A percentile compares a stretch with the other conserved stretches of the same genome.
phyloP scores from a whole-genome alignment of 2,113 vertebrate species.

The Acrocephalus kingi region DNA sequence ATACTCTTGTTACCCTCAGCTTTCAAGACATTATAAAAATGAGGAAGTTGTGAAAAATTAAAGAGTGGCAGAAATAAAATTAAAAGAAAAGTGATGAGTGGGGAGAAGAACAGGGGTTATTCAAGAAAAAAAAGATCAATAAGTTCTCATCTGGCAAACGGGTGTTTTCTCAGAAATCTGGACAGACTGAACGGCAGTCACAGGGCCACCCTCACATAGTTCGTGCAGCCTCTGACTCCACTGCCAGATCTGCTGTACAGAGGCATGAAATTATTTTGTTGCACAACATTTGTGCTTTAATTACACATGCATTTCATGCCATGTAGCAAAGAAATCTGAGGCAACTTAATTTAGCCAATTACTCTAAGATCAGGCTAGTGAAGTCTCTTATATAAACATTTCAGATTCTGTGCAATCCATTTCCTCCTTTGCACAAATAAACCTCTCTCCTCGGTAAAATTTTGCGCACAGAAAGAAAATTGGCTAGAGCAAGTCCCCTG shows the following conservation, averaged over 20 bases:
- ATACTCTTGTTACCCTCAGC: neutral
- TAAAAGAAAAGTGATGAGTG: neutral
- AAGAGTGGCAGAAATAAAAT: neutral
- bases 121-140: neutral
- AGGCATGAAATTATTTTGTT: neutral
- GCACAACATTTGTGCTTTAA: neutral
- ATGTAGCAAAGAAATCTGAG: neutral
- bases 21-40: slow-evolving; percentile 38
- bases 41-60: slow-evolving; percentile 10
- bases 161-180: neutral
- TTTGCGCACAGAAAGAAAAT: neutral
- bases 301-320: neutral
- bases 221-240: neutral
- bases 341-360: neutral
- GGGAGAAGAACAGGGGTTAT: neutral
- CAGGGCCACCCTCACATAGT: neutral
- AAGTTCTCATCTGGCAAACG: neutral
- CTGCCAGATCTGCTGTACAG: neutral
- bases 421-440: slow-evolving; percentile 9
- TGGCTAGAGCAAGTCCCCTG: neutral
- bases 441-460: neutral
- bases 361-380: neutral
- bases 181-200: neutral
- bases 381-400: neutral
- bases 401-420: neutral